These are phyloP conservation scores for Sebastes aleutianus DNA, from an alignment of 2,797 vertebrate species.

Conservation along the genomic window DNA sequence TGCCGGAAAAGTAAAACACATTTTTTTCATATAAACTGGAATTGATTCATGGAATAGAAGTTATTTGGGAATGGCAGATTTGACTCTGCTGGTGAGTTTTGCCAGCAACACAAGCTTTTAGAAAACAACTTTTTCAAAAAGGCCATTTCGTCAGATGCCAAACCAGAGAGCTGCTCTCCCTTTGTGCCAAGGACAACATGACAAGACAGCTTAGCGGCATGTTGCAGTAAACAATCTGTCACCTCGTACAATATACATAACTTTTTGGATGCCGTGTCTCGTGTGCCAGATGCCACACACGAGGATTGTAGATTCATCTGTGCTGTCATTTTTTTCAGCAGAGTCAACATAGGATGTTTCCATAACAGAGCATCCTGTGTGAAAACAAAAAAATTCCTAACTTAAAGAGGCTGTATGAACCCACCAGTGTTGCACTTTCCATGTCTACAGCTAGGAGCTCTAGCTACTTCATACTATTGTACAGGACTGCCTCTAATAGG, in stretches of 20 bases:
- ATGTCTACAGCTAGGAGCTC: not conserved
- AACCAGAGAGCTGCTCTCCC: conserved; percentile 7
- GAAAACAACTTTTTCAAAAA: too few species aligned
- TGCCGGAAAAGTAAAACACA: not conserved
- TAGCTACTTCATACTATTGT: not conserved
- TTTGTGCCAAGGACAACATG: conserved; percentile 48
- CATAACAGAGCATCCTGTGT: not conserved
- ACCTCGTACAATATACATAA: conserved; percentile 29
- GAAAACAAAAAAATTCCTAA: not conserved
- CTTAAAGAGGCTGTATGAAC: not conserved
- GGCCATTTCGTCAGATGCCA: conserved; percentile 25
- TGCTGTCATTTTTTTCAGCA: conserved; percentile 17
- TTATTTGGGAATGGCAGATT: not conserved
- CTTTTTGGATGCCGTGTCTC: conserved; percentile 13
- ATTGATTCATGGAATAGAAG: not conserved
- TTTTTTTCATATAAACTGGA: not conserved
- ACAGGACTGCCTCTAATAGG: not conserved
- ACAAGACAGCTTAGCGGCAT: conserved; percentile 20
- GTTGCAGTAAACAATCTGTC: conserved; percentile 41
- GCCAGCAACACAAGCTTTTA: not conserved
- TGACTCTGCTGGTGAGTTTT: not conserved
- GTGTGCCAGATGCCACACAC: conserved; percentile 21
- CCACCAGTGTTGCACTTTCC: not conserved
- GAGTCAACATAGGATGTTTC: not conserved
- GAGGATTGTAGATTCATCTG: conserved; percentile 16